Evolutionary conservation across 2,113 vertebrate genomes (phyloP).

Genomic region (Cyanoderma ruficeps): DNA sequence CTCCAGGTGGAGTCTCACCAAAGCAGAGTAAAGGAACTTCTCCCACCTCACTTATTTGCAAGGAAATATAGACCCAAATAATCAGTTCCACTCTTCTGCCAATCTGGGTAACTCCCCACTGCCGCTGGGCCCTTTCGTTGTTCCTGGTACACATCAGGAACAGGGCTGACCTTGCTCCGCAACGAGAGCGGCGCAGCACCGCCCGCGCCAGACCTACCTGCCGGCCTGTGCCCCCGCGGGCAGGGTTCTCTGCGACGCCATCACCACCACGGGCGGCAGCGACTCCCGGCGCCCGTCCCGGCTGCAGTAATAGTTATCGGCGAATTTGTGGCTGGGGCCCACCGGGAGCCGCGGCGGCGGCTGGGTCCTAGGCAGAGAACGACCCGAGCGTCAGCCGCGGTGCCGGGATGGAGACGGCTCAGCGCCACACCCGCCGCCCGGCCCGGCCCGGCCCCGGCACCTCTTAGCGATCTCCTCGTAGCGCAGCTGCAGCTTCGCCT

Average conservation of each 20-base stretch:
- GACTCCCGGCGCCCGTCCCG: conserved; percentile 90
- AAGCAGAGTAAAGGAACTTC: not conserved
- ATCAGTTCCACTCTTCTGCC: too few species aligned
- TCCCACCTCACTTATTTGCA: not conserved
- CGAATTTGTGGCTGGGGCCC: conserved; percentile 89
- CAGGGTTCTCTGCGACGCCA: conserved; percentile 82
- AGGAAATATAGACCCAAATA: fast-evolving
- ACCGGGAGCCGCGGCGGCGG: conserved; percentile 85
- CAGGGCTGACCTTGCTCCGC: not conserved
- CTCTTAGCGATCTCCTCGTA: conserved; percentile 90
- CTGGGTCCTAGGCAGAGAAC: conserved; percentile 75
- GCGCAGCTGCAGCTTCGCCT: conserved; percentile 87
- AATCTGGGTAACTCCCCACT: too few species aligned
- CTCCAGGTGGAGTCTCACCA: not conserved
- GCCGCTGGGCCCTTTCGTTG: fast-evolving
- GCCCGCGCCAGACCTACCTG: conserved; percentile 71
- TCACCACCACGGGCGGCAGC: conserved; percentile 77
- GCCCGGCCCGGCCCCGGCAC: conserved; percentile 50
- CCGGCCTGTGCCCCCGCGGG: conserved; percentile 52
- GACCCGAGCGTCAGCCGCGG: not conserved
- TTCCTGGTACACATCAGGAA: fast-evolving
- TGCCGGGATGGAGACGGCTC: not conserved
- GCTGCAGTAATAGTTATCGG: conserved; percentile 85
- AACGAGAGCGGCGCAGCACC: too few species aligned
- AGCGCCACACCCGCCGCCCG: not conserved